Conservation (phyloP, 2,888 invertebrate genomes). For the Dicyrtomina minuta region DNA sequence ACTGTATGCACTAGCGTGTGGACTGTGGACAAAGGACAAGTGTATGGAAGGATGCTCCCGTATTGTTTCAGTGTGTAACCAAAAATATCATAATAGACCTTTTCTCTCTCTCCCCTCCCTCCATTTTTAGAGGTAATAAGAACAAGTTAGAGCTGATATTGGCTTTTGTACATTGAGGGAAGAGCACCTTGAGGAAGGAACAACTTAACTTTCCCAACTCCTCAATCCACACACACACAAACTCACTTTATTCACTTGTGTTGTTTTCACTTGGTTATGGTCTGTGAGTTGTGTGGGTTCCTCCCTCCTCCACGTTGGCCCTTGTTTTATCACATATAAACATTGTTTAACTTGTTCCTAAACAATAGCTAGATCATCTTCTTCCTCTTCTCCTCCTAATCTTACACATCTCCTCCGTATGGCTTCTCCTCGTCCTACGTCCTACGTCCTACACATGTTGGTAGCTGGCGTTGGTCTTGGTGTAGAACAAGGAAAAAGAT, state of each 20-base stretch:
- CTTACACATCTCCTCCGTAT: too few species aligned
- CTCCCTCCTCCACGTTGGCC: background rate
- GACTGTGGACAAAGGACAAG: too few species aligned
- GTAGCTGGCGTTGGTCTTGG: too few species aligned
- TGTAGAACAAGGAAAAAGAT: too few species aligned
- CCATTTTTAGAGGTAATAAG: slow-evolving; percentile 11
- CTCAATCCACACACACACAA: background rate
- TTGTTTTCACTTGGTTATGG: background rate
- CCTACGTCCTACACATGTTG: too few species aligned
- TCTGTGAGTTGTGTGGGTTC: too few species aligned
- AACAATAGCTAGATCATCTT: slow-evolving; percentile 24
- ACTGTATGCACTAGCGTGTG: too few species aligned
- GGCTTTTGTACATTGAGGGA: background rate
- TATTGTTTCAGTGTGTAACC: too few species aligned
- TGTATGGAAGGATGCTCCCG: too few species aligned
- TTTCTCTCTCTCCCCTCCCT: too few species aligned
- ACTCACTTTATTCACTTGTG: background rate
- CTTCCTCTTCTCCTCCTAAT: background rate
- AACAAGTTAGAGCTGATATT: slow-evolving; percentile 13
- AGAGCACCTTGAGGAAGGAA: background rate
- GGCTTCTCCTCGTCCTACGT: too few species aligned
- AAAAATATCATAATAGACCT: background rate
- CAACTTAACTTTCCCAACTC: slow-evolving; percentile 3
- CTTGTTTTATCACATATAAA: background rate
- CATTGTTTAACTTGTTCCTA: slow-evolving; percentile 14